Conservation (phyloP, 2,888 invertebrate genomes). For the Diaprepes abbreviatus region DNA sequence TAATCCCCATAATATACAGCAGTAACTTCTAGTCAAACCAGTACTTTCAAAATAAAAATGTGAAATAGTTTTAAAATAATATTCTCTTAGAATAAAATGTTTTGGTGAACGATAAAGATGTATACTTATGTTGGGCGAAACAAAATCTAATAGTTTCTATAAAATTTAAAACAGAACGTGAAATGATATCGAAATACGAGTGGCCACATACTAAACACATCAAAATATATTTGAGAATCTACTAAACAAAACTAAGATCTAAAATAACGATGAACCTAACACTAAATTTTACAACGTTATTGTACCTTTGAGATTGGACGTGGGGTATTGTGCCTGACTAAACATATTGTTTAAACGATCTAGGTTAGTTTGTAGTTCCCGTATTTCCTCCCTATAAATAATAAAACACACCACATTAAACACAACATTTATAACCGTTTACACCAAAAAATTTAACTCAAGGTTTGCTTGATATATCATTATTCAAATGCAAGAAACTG, state of each 20-base stretch:
- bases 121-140: too few relatives aligned
- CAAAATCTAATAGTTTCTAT: too few relatives aligned
- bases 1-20: too few relatives aligned
- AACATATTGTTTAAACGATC: conserved; percentile 72
- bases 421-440: conserved; percentile 39
- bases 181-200: conserved; percentile 7
- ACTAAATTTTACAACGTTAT: conserved; percentile 12
- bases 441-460: conserved; percentile 12
- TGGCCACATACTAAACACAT: conserved; percentile 16
- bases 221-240: neutral
- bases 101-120: too few relatives aligned
- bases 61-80: too few relatives aligned
- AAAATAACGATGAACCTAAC: neutral
- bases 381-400: conserved; percentile 81
- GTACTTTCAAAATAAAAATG: too few relatives aligned
- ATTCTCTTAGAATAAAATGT: too few relatives aligned
- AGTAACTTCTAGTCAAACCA: too few relatives aligned
- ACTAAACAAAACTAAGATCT: neutral
- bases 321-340: conserved; percentile 61
- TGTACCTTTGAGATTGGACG: conserved; percentile 60
- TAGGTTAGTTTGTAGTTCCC: conserved; percentile 85
- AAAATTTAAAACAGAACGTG: too few relatives aligned
- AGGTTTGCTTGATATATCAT: too few relatives aligned
- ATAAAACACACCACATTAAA: conserved; percentile 62
- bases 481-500: too few relatives aligned